These are phyloP conservation scores for Bombus superbus DNA, from an alignment of 1,140 invertebrate species.

Conservation along the genomic window DNA sequence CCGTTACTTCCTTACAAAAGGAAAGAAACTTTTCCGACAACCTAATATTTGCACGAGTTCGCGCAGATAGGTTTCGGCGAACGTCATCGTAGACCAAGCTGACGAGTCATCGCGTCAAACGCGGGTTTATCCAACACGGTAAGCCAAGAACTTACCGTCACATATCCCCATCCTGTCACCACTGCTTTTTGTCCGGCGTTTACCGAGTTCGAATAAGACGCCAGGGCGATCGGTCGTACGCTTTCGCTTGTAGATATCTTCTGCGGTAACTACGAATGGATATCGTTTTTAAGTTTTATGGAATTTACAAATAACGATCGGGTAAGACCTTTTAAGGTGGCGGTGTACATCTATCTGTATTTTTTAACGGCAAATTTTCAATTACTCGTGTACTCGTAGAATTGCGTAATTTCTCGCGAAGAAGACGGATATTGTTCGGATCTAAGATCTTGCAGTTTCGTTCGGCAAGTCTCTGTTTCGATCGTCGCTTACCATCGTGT, in stretches of 20 bases:
- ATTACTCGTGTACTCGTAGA: too few relatives aligned
- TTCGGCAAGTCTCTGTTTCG: not conserved
- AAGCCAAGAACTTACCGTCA: slow-evolving; percentile 76
- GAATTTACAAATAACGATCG: not conserved
- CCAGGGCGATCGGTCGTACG: slow-evolving; percentile 62
- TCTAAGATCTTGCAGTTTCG: not conserved
- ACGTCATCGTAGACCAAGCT: slow-evolving; percentile 32
- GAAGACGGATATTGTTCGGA: not conserved
- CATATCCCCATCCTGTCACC: slow-evolving; percentile 85
- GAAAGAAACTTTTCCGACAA: too few relatives aligned
- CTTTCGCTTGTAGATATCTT: not conserved
- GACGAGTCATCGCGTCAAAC: slow-evolving; percentile 40
- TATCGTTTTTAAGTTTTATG: too few relatives aligned
- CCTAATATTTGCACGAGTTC: slow-evolving; percentile 57
- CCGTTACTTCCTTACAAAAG: too few relatives aligned
- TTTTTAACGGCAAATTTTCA: too few relatives aligned
- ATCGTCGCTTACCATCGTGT: too few relatives aligned
- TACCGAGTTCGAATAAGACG: slow-evolving; percentile 33
- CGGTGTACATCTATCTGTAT: not conserved
- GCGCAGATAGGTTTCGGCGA: slow-evolving; percentile 32
- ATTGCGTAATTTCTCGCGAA: not conserved
- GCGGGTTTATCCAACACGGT: not conserved
- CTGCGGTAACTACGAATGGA: not conserved
- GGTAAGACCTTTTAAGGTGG: not conserved
- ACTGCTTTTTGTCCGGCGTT: slow-evolving; percentile 55